Percentiles rank a stretch among this genome's conserved stretches.
These are phyloP conservation scores for Corydoras sp. DNA, from an alignment of 2,113 vertebrate species.

Conservation along the genomic window DNA sequence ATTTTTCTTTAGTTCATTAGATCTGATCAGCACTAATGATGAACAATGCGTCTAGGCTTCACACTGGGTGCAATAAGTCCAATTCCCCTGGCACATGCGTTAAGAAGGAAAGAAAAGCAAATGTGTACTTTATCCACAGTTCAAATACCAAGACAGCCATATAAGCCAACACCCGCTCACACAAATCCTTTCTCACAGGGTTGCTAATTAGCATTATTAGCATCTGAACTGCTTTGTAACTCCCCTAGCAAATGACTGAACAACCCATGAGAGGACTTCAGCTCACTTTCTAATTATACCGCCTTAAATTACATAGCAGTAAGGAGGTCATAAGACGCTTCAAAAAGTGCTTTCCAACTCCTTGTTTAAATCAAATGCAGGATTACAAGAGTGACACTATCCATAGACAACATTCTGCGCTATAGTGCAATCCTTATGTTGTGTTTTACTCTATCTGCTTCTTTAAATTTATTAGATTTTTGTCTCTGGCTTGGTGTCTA, in stretches of 20 bases:
- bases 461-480: not conserved
- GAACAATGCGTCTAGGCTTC: conserved; percentile 20
- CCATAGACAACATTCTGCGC: not conserved
- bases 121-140: conserved; percentile 25
- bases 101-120: conserved; percentile 23
- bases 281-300: conserved; percentile 38
- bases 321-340: conserved; percentile 36
- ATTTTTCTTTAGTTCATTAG: conserved; percentile 31
- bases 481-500: not conserved
- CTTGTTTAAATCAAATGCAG: conserved; percentile 16
- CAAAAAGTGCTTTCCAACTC: conserved; percentile 1
- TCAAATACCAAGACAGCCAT: conserved; percentile 9
- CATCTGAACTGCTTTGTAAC: conserved; percentile 33
- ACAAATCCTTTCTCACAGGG: conserved; percentile 13
- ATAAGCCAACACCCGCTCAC: not conserved
- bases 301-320: conserved; percentile 32
- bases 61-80: conserved; percentile 2
- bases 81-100: conserved; percentile 3
- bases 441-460: no score
- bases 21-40: conserved; percentile 29
- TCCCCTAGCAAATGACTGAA: conserved; percentile 34
- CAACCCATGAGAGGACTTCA: conserved; percentile 29
- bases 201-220: conserved; percentile 42
- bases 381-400: not conserved
- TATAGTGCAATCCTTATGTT: no score